These are phyloP conservation scores for Acanthopagrus latus DNA, from an alignment of 2,797 vertebrate species.

Conservation along the genomic window DNA sequence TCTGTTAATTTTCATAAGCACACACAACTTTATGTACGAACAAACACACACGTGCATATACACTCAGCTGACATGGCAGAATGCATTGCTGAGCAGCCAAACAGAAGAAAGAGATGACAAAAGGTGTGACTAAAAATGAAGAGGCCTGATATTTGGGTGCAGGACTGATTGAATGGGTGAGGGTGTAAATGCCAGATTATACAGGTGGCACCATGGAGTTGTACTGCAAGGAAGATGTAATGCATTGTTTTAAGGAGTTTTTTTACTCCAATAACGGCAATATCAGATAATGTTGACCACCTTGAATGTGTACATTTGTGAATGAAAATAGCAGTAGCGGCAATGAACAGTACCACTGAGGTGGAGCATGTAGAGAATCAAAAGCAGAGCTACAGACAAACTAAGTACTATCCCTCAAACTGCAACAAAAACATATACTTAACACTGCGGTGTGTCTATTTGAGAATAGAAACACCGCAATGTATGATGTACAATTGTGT, in stretches of 20 bases:
- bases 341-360: not conserved
- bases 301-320: not conserved
- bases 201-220: not conserved
- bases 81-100: not conserved
- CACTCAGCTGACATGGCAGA: not conserved
- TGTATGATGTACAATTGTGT: too few species aligned
- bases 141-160: not conserved
- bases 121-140: not conserved
- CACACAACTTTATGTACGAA: not conserved
- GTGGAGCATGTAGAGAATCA: not conserved
- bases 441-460: too few species aligned
- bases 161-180: not conserved
- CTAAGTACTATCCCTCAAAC: not conserved
- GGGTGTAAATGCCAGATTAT: not conserved
- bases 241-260: not conserved
- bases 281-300: not conserved
- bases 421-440: too few species aligned
- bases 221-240: not conserved
- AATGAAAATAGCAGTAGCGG: not conserved
- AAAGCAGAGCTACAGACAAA: not conserved
- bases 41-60: not conserved
- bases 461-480: too few species aligned
- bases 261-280: not conserved
- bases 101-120: not conserved
- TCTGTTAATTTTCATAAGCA: constrained; percentile 29